phyloP scores from a whole-genome alignment of 2,888 invertebrate species.

The Acronicta aceris region DNA sequence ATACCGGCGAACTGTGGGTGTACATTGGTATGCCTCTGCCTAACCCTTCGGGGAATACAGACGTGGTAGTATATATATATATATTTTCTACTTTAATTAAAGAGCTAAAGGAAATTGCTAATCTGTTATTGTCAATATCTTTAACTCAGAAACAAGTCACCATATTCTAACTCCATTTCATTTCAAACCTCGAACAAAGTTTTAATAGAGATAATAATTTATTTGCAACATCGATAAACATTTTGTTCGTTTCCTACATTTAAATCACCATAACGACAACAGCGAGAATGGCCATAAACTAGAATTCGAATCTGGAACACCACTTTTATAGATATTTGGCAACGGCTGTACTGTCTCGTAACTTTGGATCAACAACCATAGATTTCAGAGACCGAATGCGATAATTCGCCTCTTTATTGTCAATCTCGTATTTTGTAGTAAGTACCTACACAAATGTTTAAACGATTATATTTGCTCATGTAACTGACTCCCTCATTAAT shows the following conservation, averaged over 20 bases:
- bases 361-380: slow-evolving; percentile 26
- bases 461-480: too few relatives aligned
- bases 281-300: slow-evolving; percentile 33
- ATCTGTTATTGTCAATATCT: slow-evolving; percentile 3
- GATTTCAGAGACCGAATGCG: slow-evolving; percentile 13
- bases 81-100: not conserved
- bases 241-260: slow-evolving; percentile 36
- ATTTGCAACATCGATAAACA: slow-evolving; percentile 24
- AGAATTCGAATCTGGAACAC: slow-evolving; percentile 46
- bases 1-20: too few relatives aligned
- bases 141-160: slow-evolving; percentile 13
- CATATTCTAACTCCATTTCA: slow-evolving; percentile 12
- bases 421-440: slow-evolving; percentile 1
- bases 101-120: not conserved
- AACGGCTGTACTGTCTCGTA: slow-evolving; percentile 22
- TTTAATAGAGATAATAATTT: slow-evolving; percentile 33
- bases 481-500: too few relatives aligned
- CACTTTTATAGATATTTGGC: slow-evolving; percentile 48
- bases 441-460: too few relatives aligned
- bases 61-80: too few relatives aligned
- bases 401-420: slow-evolving; percentile 24
- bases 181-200: slow-evolving; percentile 19
- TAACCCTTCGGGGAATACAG: too few relatives aligned
- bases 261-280: slow-evolving; percentile 39
- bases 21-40: too few relatives aligned